Evolutionary conservation across 2,797 vertebrate species (phyloP).

Genomic region (Tokudaia tokunoshimensis): DNA sequence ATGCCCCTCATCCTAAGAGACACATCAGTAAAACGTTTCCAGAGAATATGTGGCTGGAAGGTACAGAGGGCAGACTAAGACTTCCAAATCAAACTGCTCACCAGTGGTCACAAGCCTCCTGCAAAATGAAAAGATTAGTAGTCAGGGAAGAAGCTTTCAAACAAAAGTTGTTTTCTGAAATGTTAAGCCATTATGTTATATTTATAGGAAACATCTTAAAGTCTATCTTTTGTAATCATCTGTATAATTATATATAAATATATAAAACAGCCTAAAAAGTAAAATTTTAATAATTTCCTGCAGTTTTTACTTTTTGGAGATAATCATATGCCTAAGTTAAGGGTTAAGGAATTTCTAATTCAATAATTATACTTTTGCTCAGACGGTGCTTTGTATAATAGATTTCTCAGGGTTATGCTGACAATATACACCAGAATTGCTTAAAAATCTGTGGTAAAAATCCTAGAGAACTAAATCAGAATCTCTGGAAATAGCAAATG

Average conservation of each 20-base stretch:
- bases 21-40: background rate
- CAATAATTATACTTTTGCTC: constrained; percentile 18
- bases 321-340: constrained; percentile 9
- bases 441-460: background rate
- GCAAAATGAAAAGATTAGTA: background rate
- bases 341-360: background rate
- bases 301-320: background rate
- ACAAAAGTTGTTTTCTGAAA: constrained; percentile 29
- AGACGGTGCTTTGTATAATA: background rate
- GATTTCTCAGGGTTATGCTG: constrained; percentile 1
- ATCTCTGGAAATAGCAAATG: background rate
- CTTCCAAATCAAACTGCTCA: constrained; percentile 32
- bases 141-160: background rate
- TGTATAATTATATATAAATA: background rate
- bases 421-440: background rate
- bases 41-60: background rate
- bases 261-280: constrained; percentile 48
- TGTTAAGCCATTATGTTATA: background rate
- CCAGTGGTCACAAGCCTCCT: background rate
- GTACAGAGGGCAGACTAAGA: background rate
- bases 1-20: background rate
- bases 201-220: background rate
- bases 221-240: constrained; percentile 7
- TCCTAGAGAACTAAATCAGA: background rate
- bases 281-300: constrained; percentile 31